These are phyloP conservation scores for Cyphomyrus plagiostoma DNA, from an alignment of 2,113 vertebrate genomes.

Conservation along the genomic window DNA sequence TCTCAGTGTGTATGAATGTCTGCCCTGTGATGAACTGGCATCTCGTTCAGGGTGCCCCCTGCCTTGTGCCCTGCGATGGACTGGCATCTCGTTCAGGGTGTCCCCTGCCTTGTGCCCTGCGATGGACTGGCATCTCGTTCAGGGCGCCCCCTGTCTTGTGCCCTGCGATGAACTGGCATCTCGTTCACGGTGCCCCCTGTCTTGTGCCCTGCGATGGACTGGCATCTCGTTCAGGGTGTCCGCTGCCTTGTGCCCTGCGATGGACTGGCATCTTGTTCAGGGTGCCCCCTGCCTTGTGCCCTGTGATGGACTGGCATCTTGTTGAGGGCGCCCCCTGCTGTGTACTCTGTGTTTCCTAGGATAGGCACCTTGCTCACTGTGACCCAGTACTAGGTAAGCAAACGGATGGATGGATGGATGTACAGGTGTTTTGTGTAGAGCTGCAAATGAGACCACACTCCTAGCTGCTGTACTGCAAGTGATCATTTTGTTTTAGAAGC, in stretches of 20 bases:
- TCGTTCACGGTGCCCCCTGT: not conserved
- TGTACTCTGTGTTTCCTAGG: not conserved
- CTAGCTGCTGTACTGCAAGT: not conserved
- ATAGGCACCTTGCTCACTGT: too few species aligned
- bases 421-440: not conserved
- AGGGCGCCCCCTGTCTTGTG: too few species aligned
- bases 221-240: too few species aligned
- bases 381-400: too few species aligned
- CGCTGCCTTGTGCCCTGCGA: too few species aligned
- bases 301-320: not conserved
- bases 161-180: too few species aligned
- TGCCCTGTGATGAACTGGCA: not conserved
- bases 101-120: not conserved
- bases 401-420: not conserved
- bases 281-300: not conserved
- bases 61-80: too few species aligned
- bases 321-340: not conserved
- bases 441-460: not conserved
- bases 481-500: not conserved
- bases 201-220: not conserved
- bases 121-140: too few species aligned
- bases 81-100: too few species aligned
- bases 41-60: too few species aligned
- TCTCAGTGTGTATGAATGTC: not conserved
- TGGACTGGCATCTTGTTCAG: too few species aligned